Base-by-base conservation (phyloP, 2,888 invertebrate genomes). In the Aproaerema taeniolella region DNA sequence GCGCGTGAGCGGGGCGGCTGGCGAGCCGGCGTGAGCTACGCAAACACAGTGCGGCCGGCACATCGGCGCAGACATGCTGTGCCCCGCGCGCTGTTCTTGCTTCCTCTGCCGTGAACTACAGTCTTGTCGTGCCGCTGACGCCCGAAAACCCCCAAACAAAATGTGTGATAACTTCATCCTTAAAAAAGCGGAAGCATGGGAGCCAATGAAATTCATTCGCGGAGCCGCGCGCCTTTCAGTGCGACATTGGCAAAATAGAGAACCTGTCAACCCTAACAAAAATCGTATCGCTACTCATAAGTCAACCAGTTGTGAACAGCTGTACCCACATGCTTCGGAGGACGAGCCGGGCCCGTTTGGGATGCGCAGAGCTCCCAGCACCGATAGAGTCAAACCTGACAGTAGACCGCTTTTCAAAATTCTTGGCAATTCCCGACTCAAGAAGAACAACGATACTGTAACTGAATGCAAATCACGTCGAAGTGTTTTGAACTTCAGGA, bases 61-160 rank as follows among this genome's bases (percentile, higher is more conserved):
- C 82, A 63, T 60, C 63, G 69, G 71, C 70, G 59, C 67, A 68
- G 82, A 67, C 68, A 91, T 91, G 91, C 89, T 89, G 85, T 92
- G 92, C 82, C 87, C 89, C 60, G 89, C 90, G 86, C 90, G 92
- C 58, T 94, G 94, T 75, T 87, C 87, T 56, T 94, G 94, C 78
- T 89, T 91, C 64, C 87, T 94, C 62, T 94, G 94, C 71, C 89
- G 92, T 50, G 93, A 93, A 70, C 76, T 93, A 56, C 90, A 89
- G 57, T 89, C 89, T 54, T 91, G 88, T 66, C 89, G 88, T 49
- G 88, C 88, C 47, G 82, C 83, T 10, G 83, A 83, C 52, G 72
- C 80, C 35, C 69, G 81, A 50, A 85, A 79, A 67, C 82, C 77
- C 33, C 81, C 68, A 49, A 63, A 62, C 54, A 79, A 72, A 65